Evolutionary conservation across 1,140 invertebrate genomes (phyloP), one percentile per base, ranked within the genome.

Genomic region (Drosophila cardini): DNA sequence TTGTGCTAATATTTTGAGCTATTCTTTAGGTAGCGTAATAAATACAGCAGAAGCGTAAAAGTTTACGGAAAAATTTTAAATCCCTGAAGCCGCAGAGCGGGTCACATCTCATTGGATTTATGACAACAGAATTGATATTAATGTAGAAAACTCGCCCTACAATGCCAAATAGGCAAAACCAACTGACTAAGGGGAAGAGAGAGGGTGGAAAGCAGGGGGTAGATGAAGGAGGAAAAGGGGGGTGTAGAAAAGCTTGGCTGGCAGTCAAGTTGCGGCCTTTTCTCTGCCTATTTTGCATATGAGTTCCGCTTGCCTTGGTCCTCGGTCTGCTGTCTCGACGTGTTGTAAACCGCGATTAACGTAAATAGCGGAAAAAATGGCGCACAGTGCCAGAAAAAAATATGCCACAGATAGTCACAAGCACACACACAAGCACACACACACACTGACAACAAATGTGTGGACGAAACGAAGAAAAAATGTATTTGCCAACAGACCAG

Each of bases 81-180:
- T 38, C 42, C 38, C 38, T 32, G n/a, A 48, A 69, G 43, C 46
- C 77, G 32, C 69, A 73, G 53, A 76, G 50, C 73, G 34, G 56
- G 56, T 45, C 80, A 76, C 81, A 80, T 71, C 58, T 73, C 83
- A 80, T 80, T 80, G 84, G 83, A 89, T 83, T 89, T 87, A 87
- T 89, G 84, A 87, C 74, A 87, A 78, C 84, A 70, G 82, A 87
- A 89, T 89, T 89, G 84, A 87, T 89, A 89, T 89, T 89, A 87
- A 89, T 87, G 84, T 72, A 69, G 46, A 75, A 83, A 89, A 83
- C 65, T 83, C 64, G 64, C 40, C 58, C 40, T 64, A 53, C 55
- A 48, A 53, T 50, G 52, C 63, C 60, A 81, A 72, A 67, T 67
- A 63, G 61, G 74, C 58, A 48, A 26, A 57, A 52, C 55, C 55